Evolutionary conservation across 2,888 invertebrate genomes (phyloP).

Genomic region (Cryptocheilus praepositus): DNA sequence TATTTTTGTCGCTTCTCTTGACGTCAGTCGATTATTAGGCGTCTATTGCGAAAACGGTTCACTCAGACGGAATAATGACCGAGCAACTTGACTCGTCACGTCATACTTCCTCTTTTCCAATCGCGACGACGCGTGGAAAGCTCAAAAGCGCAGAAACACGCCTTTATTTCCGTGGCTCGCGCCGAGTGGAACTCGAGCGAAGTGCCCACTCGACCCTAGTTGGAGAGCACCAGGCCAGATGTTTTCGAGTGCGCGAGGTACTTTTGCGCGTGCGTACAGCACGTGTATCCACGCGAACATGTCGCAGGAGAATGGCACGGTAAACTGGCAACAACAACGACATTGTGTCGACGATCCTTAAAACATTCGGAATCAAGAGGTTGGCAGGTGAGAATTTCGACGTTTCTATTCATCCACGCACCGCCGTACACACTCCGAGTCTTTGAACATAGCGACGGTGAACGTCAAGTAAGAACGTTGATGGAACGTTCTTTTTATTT

Average conservation of each 20-base stretch:
- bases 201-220: constrained; percentile 48
- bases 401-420: too few relatives aligned
- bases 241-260: constrained; percentile 54
- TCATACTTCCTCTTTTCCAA: too few relatives aligned
- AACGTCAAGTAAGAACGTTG: too few relatives aligned
- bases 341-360: constrained; percentile 21
- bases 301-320: constrained; percentile 25
- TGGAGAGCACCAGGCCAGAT: constrained; percentile 51
- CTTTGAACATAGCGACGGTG: too few relatives aligned
- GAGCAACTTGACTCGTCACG: too few relatives aligned
- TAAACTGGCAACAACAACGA: constrained; percentile 41
- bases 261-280: constrained; percentile 46
- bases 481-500: too few relatives aligned
- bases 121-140: constrained; percentile 30
- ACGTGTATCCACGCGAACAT: constrained; percentile 44
- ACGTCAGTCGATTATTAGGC: too few relatives aligned
- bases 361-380: neutral
- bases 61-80: too few relatives aligned
- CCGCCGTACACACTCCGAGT: too few relatives aligned
- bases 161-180: constrained; percentile 47
- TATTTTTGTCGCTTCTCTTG: too few relatives aligned
- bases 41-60: too few relatives aligned
- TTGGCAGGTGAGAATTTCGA: too few relatives aligned
- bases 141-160: constrained; percentile 64
- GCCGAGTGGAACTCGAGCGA: constrained; percentile 45